These are phyloP conservation scores for Albula glossodonta DNA, from an alignment of 2,113 vertebrate genomes.

Conservation along the genomic window DNA sequence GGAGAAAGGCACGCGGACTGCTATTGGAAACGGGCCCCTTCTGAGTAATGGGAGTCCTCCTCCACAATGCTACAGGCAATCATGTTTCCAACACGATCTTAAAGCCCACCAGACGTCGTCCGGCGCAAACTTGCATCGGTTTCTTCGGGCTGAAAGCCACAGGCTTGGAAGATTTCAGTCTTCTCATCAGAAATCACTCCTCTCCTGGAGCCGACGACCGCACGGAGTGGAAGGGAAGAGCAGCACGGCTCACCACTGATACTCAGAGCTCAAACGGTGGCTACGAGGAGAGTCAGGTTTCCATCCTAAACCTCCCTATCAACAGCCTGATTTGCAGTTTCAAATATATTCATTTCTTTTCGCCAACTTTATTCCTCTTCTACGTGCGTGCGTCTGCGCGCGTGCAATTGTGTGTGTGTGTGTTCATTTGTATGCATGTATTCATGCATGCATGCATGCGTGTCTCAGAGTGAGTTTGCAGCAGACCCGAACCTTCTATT, in stretches of 20 bases:
- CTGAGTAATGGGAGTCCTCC: slow-evolving; percentile 74
- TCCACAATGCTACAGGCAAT: slow-evolving; percentile 76
- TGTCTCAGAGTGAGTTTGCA: slow-evolving; percentile 55
- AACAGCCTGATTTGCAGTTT: slow-evolving; percentile 70
- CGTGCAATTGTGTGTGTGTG: not conserved
- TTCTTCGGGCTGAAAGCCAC: slow-evolving; percentile 65
- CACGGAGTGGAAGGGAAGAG: slow-evolving; percentile 49
- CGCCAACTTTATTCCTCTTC: slow-evolving; percentile 63
- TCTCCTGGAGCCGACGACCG: slow-evolving; percentile 28
- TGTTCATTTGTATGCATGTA: not conserved
- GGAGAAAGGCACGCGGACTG: slow-evolving; percentile 70
- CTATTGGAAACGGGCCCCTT: slow-evolving; percentile 72
- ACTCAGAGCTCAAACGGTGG: slow-evolving; percentile 45
- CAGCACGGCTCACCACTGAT: not conserved
- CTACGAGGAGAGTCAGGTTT: slow-evolving; percentile 71
- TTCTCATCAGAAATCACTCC: slow-evolving; percentile 54
- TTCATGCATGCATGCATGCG: not conserved
- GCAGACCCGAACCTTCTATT: slow-evolving; percentile 62
- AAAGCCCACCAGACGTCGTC: slow-evolving; percentile 73
- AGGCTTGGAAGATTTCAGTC: slow-evolving; percentile 52
- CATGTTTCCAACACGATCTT: slow-evolving; percentile 76
- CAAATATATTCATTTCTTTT: slow-evolving; percentile 52
- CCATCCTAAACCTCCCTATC: slow-evolving; percentile 69
- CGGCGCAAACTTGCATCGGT: slow-evolving; percentile 68
- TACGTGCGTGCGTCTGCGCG: not conserved